Base-by-base conservation (phyloP, 2,888 invertebrate genomes). In the Ormyrus thymus region DNA sequence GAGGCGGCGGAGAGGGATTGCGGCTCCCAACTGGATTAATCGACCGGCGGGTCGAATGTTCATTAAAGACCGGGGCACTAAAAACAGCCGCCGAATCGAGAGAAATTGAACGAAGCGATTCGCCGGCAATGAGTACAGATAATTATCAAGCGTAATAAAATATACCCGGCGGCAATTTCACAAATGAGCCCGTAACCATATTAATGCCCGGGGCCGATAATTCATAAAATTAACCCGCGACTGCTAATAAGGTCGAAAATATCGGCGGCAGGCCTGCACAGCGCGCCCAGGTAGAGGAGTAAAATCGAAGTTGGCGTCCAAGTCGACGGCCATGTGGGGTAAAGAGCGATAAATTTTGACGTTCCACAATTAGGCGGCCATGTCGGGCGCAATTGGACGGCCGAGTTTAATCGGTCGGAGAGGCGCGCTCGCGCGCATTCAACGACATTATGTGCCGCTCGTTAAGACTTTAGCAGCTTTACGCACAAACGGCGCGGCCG, bases 341-440 rank as follows among this genome's bases (percentile, higher is more conserved):
- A 29, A 29, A 29, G 15, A 45, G 64, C 11, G 48, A 64, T 64
- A 64, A 64, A 64, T 64, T 29, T 3, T 50, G 10, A n/a, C 50
- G 48, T 11, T 45, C 46, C 48, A 48, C 64, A 64, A 64, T 64
- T 29, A 48, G 50, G 46, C 48, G 46, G 48, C 4, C 64, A 15
- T 9, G 64, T 13, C 29, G 29, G 0, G 7, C 3, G 48, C 64
- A 64, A 64, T 64, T 64, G n/a, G 48, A 64, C 48, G 48, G 64
- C 11, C 13, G 64, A 64, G 13, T 64, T 64, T 64, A 64, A 64
- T 64, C 11, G 64, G 64, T 46, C 64, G 6, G 48, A 50, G 29
- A 29, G 48, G 0, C n/a, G 13, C 1, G 7, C 29, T 29, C 29
- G 0, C 29, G 29, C 29, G 29, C 29, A 3, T 29, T 29, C 29